These are phyloP conservation scores for Trilocha varians DNA, from an alignment of 2,888 invertebrate species.

Conservation along the genomic window DNA sequence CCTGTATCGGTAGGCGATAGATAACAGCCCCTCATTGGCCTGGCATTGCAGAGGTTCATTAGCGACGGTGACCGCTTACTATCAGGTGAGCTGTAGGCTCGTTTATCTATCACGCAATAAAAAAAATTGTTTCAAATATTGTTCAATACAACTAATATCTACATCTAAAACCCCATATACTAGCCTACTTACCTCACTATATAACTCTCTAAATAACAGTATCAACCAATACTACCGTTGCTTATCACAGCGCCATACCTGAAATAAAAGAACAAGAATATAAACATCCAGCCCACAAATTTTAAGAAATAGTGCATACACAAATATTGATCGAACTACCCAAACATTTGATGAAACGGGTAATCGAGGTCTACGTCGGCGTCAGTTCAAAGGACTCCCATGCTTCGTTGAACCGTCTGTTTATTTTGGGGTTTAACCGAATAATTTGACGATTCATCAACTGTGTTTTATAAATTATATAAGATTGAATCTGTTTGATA, in stretches of 20 bases:
- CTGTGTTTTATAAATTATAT: background rate
- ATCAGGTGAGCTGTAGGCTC: too few species aligned
- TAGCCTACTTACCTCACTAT: too few species aligned
- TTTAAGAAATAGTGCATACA: background rate
- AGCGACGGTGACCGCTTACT: too few species aligned
- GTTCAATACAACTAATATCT: too few species aligned
- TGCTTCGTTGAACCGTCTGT: background rate
- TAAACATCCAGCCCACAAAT: background rate
- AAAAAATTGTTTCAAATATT: too few species aligned
- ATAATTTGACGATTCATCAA: background rate
- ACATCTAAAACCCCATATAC: too few species aligned
- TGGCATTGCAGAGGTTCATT: too few species aligned
- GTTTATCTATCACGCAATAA: too few species aligned
- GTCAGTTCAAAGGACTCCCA: background rate
- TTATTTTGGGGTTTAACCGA: background rate
- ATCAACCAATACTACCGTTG: background rate
- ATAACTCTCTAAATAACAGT: too few species aligned
- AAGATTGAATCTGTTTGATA: background rate
- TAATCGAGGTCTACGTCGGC: background rate
- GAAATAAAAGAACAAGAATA: background rate
- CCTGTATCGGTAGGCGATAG: too few species aligned
- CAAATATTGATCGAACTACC: background rate
- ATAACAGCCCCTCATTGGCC: too few species aligned
- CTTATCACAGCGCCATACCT: background rate
- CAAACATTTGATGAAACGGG: constrained; percentile 8